phyloP scores from a whole-genome alignment of 2,113 vertebrate species.

The Saguinus imperator region DNA sequence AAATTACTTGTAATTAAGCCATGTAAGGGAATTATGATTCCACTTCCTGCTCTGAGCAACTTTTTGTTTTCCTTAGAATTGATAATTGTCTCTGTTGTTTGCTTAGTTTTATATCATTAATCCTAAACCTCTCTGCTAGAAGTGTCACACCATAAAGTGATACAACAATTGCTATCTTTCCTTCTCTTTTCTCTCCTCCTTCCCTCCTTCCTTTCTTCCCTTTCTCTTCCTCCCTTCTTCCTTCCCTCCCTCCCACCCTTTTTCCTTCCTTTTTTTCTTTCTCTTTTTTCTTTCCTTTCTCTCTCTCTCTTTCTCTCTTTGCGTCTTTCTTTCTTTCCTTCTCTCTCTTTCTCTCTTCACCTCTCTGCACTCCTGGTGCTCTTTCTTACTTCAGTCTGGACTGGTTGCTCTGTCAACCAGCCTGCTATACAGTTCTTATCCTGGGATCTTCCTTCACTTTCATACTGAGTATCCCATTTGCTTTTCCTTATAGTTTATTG shows the following conservation, averaged over 20 bases:
- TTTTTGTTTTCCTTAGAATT: not conserved
- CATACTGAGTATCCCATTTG: not conserved
- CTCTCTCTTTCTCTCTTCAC: rapidly evolving
- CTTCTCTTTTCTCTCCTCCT: not conserved
- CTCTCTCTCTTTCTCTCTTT: not conserved
- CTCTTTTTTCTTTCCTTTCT: no score
- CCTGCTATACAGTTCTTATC: not conserved
- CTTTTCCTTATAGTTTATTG: not conserved
- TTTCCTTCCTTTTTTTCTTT: not conserved
- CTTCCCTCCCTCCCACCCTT: no score
- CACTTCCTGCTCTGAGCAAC: not conserved
- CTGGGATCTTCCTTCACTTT: not conserved
- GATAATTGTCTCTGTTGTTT: not conserved
- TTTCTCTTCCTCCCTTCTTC: not conserved
- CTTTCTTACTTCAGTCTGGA: not conserved
- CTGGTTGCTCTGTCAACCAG: not conserved
- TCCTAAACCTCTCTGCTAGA: not conserved
- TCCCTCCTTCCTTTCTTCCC: not conserved
- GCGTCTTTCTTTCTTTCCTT: not conserved
- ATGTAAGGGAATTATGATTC: not conserved
- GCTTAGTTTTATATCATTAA: not conserved
- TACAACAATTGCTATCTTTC: not conserved
- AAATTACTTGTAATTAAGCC: not conserved
- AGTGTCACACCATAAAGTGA: not conserved
- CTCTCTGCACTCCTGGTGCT: not conserved